Evolutionary conservation across 2,113 vertebrate species (phyloP).

Genomic region (Silurus asotus): DNA sequence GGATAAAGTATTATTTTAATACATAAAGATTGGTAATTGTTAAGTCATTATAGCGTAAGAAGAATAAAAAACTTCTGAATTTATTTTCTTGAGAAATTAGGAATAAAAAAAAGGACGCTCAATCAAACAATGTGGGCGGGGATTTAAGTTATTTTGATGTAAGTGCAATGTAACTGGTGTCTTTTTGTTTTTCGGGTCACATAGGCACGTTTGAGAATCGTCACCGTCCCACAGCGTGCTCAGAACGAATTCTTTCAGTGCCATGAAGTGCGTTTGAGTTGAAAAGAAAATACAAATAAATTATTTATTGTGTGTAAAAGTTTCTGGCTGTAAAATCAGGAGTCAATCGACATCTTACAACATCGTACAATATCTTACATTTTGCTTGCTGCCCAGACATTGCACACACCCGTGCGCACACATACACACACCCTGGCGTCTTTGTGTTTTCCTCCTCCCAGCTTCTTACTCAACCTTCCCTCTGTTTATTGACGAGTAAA

Average conservation of each 20-base stretch:
- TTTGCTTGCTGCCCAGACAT: not conserved
- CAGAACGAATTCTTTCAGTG: not conserved
- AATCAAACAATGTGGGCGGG: not conserved
- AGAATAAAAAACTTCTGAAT: not conserved
- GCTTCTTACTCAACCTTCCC: constrained; percentile 42
- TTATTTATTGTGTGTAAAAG: not conserved
- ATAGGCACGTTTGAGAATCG: too few species aligned
- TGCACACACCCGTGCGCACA: not conserved
- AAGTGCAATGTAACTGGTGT: not conserved
- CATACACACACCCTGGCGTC: not conserved
- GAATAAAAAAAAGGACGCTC: not conserved
- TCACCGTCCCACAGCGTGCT: not conserved
- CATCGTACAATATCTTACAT: not conserved
- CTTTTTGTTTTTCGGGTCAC: not conserved
- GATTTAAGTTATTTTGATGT: not conserved
- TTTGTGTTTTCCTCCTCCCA: constrained; percentile 44
- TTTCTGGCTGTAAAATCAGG: not conserved
- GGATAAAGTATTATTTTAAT: not conserved
- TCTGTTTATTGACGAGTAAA: constrained; percentile 50
- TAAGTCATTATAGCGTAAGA: not conserved
- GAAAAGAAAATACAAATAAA: not conserved
- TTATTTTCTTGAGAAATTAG: too few species aligned
- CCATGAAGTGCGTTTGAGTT: not conserved
- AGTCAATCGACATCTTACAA: not conserved
- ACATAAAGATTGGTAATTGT: not conserved